These are phyloP conservation scores for Cephus spinipes DNA, from an alignment of 2,888 invertebrate genomes.

Conservation along the genomic window DNA sequence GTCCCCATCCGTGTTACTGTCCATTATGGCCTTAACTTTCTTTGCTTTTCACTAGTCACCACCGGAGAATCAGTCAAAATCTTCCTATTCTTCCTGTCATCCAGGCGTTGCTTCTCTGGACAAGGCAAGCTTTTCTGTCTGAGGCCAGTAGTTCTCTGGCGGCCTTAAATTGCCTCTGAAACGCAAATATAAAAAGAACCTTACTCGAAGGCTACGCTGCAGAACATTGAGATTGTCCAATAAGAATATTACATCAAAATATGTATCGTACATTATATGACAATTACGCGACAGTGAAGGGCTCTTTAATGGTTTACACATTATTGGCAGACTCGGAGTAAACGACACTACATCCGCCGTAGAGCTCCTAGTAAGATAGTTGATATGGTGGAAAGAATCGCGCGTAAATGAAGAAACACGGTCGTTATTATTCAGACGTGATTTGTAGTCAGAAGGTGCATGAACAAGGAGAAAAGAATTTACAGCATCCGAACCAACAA, in stretches of 20 bases:
- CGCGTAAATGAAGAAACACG: not conserved
- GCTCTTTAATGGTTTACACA: slow-evolving; percentile 33
- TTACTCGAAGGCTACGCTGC: slow-evolving; percentile 31
- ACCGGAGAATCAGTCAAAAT: slow-evolving; percentile 17
- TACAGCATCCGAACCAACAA: not conserved
- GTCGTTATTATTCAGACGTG: not conserved
- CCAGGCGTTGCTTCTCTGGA: slow-evolving; percentile 32
- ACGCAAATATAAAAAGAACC: slow-evolving; percentile 45
- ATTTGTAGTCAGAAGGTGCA: not conserved
- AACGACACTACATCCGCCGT: slow-evolving; percentile 19
- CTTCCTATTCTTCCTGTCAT: slow-evolving; percentile 29
- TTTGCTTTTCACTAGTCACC: slow-evolving; percentile 1
- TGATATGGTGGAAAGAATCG: not conserved
- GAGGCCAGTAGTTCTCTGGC: slow-evolving; percentile 30
- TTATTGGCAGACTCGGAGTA: not conserved
- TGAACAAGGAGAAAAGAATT: not conserved
- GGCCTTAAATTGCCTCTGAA: slow-evolving; percentile 35
- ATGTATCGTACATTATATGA: slow-evolving; percentile 36
- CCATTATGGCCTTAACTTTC: slow-evolving; percentile 32
- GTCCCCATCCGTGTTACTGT: slow-evolving; percentile 54
- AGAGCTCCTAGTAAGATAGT: not conserved
- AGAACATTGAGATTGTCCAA: slow-evolving; percentile 26
- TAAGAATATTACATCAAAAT: slow-evolving; percentile 35
- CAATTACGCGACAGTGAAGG: slow-evolving; percentile 36
- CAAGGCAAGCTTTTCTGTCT: slow-evolving; percentile 26